Conservation (phyloP, 64 coral and sea anemone species). For the Platygyra sinensis region DNA sequence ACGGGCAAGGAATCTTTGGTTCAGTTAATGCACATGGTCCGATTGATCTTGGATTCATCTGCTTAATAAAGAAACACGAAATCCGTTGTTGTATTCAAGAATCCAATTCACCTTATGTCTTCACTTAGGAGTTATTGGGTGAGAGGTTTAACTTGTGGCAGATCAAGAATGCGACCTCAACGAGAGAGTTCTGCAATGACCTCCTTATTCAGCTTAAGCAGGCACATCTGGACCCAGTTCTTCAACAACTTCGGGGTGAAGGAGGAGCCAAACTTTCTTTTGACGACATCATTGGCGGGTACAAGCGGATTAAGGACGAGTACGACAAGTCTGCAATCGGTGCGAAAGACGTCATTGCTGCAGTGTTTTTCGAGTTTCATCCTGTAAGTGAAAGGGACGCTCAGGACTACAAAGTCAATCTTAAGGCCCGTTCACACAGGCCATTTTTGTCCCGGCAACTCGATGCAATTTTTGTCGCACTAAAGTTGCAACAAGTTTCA, state of each 20-base stretch:
- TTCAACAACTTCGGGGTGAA: neutral
- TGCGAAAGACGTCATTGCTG: slow-evolving; percentile 47
- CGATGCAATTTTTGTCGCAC: too few relatives aligned
- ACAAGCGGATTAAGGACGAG: neutral
- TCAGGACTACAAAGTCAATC: too few relatives aligned
- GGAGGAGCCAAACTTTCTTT: slow-evolving; percentile 31
- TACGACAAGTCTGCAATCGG: slow-evolving; percentile 19
- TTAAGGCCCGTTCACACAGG: too few relatives aligned
- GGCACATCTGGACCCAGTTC: neutral
- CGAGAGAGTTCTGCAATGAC: neutral
- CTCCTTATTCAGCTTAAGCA: neutral
- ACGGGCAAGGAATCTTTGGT: too few relatives aligned
- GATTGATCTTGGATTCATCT: too few relatives aligned
- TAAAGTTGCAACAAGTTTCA: too few relatives aligned
- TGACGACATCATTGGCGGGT: slow-evolving; percentile 38
- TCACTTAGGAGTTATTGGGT: slow-evolving; percentile 7
- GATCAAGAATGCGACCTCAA: neutral
- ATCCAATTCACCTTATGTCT: too few relatives aligned
- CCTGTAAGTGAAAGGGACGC: slow-evolving; percentile 26
- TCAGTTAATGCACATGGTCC: too few relatives aligned
- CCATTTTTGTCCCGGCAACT: too few relatives aligned
- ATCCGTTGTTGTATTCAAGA: too few relatives aligned
- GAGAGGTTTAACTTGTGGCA: neutral
- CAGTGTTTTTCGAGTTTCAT: slow-evolving; percentile 45
- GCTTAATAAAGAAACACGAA: too few relatives aligned